Base-by-base conservation (phyloP, 2,888 invertebrate genomes). In the Cephus pulcher region DNA sequence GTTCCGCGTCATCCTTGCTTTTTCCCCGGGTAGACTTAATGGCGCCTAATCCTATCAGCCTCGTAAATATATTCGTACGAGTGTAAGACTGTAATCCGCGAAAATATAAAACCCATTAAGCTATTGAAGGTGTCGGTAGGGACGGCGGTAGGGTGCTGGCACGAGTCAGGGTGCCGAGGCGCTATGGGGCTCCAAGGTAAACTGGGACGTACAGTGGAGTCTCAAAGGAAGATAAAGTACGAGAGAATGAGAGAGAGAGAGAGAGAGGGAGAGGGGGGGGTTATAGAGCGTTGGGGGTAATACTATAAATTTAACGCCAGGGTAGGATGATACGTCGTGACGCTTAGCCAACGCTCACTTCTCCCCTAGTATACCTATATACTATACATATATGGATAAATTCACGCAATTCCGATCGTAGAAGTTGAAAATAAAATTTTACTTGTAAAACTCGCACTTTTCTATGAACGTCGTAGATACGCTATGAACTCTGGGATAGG, bases 21-120 rank as follows among this genome's bases (percentile, higher is more conserved):
- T 32, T 56, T 9, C 33, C 33, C 33, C 3, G 12, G 32, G 0
- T 34, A 69, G 68, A 56, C 37, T 77, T 76, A 76, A 78, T 35
- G 76, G 70, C 73, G 32, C 37, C 78, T 78, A 76, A 78, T 76
- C 78, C 75, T 76, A 75, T 76, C 73, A 75, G 78, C 35, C 56
- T 75, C 78, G 76, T 78, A 78, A 78, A 78, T 78, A 78, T 56
- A 78, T 78, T 76, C 76, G 75, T 73, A 75, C 69, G 76, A 75
- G 75, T 68, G 68, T 76, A 73, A 73, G 11, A 33, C 78, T 30
- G 76, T 76, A 78, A 78, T 76, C 78, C 40, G 70, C 37, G 71
- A 35, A 76, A 70, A 76, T 78, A 78, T 75, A 76, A 76, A 78
- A 78, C 73, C 78, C 76, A 73, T 78, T 78, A 76, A 73, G 78